These are phyloP conservation scores for Notiomystis cincta DNA, from an alignment of 2,113 vertebrate genomes.

Conservation along the genomic window DNA sequence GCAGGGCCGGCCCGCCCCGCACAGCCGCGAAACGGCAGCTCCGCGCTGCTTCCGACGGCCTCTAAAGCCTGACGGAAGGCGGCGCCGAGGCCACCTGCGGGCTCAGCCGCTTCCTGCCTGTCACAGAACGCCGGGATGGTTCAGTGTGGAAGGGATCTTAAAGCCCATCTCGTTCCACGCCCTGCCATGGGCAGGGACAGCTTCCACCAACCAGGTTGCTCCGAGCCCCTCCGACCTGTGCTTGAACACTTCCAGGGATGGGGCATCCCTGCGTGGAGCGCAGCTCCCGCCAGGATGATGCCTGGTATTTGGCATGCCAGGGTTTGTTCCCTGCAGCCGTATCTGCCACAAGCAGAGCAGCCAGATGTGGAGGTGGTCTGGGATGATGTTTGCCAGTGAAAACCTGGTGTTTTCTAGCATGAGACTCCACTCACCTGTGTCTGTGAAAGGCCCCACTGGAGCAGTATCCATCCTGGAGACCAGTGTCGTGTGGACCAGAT, in stretches of 20 bases:
- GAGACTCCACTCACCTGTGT: neutral
- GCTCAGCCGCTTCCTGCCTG: neutral
- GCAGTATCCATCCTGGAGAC: neutral
- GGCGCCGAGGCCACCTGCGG: rapidly evolving
- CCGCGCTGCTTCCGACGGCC: neutral
- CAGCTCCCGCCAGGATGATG: neutral
- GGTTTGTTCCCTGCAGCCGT: neutral
- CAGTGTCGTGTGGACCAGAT: rapidly evolving
- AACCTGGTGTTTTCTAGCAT: neutral
- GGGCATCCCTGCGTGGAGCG: no score
- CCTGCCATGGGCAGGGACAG: neutral
- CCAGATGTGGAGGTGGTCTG: neutral
- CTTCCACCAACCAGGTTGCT: neutral
- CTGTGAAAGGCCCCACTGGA: no score
- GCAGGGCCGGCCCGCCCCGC: no score
- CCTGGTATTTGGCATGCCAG: neutral
- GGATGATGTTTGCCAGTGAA: neutral
- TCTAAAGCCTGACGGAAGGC: no score
- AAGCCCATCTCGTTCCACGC: neutral
- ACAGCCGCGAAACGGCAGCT: neutral
- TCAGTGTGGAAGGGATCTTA: neutral
- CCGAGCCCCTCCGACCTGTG: neutral
- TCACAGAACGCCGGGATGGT: no score
- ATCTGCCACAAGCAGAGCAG: neutral
- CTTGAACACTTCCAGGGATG: neutral